phyloP scores from a whole-genome alignment of 2,113 vertebrate genomes.

The Triplophysa dalaica region DNA sequence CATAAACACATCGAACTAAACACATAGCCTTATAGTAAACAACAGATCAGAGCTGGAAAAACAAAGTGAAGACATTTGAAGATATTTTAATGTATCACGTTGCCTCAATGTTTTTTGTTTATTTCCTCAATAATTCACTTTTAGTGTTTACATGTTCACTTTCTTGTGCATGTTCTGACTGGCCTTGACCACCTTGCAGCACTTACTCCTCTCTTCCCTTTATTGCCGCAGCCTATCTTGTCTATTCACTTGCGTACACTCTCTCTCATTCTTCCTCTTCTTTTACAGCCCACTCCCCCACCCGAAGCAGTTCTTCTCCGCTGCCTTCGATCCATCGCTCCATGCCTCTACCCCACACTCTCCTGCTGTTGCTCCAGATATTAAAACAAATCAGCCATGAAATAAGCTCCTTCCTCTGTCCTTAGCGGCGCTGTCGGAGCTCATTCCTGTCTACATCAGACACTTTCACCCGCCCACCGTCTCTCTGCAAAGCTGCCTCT shows the following conservation, averaged over 20 bases:
- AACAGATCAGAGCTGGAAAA: no score
- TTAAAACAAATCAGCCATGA: conserved; percentile 79
- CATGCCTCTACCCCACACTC: conserved; percentile 47
- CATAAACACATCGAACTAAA: no score
- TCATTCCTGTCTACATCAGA: conserved; percentile 61
- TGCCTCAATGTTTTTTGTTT: neutral
- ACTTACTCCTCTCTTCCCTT: conserved; percentile 25
- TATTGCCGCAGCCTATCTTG: conserved; percentile 6
- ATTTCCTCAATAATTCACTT: neutral
- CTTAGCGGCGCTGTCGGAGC: conserved; percentile 68
- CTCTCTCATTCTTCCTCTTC: conserved; percentile 27
- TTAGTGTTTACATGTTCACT: neutral
- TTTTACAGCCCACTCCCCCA: conserved; percentile 29
- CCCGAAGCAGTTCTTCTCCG: conserved; percentile 10
- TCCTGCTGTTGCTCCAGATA: conserved; percentile 68
- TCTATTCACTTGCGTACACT: conserved; percentile 23
- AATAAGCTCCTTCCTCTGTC: conserved; percentile 76
- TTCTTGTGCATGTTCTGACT: conserved; percentile 32
- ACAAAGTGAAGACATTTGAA: no score
- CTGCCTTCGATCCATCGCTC: conserved; percentile 17
- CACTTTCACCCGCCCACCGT: conserved; percentile 57
- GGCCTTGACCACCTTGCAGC: conserved; percentile 38
- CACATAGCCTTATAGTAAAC: no score
- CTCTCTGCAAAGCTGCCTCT: conserved; percentile 35
- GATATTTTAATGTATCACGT: neutral